Base-by-base conservation (phyloP, 1,140 invertebrate species). In the Drusus annulatus region DNA sequence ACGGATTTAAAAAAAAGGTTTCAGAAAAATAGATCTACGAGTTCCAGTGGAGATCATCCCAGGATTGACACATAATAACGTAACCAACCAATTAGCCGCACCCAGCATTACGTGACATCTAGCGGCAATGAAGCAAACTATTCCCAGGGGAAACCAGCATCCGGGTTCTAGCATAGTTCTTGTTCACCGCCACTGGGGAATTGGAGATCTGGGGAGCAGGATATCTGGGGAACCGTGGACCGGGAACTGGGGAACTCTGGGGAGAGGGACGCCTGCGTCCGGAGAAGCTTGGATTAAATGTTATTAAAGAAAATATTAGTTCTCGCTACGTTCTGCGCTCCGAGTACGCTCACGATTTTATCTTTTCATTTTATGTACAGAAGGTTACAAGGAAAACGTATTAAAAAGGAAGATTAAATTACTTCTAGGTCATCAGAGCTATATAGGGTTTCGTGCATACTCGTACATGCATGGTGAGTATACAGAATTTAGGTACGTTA, bases 291-390 rank as follows among this genome's bases (percentile, higher is more conserved):
- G 28, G 50, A 74, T 74, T 56, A 74, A 54, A 56, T 56, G 36
- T 69, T 69, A 69, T 69, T 69, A 69, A 36, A 51, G 65, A 69
- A 69, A 69, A 50, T 69, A 63, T 63, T 63, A 63, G 17, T 63
- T 19, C n/a, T 21, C 1, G 58, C 58, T 21, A 62, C 21, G 21
- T 62, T 23, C 13, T 23, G 23, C 23, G 36, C 45, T 50, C 21
- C 36, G 17, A 51, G 65, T 16, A 19, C 31, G 36, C 17, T 36
- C 45, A 69, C 36, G 16, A 36, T 69, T 50, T 23, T 50, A 51
- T 19, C n/a, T 8, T 71, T 8, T 52, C 23, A 45, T 23, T 50
- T 71, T 71, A 71, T 51, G 23, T n/a, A 71, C 19, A 56, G n/a
- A 56, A 56, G 19, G 19, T 56, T 17, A 17, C n/a, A 17, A 56